phyloP scores from a whole-genome alignment of 1,140 invertebrate species.

The Pseudoatta argentina region DNA sequence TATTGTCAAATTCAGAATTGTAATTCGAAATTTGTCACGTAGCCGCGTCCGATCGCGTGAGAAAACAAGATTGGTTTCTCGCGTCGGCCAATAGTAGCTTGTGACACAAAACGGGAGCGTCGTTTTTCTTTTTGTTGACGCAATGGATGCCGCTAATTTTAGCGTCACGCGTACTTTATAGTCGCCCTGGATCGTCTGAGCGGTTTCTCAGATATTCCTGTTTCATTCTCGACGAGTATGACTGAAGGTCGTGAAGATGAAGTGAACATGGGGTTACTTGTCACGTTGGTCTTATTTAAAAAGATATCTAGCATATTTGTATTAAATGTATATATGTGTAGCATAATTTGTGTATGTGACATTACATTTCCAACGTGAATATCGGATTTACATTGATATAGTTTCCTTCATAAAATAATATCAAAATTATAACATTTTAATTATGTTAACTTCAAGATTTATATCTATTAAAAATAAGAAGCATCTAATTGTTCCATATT shows the following conservation, averaged over 20 bases:
- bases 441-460: background rate
- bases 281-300: constrained; percentile 9
- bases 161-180: constrained; percentile 73
- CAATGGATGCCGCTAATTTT: constrained; percentile 77
- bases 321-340: background rate
- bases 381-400: background rate
- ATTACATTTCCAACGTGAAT: background rate
- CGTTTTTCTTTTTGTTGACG: constrained; percentile 79
- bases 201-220: constrained; percentile 72
- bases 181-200: constrained; percentile 73
- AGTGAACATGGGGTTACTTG: constrained; percentile 53
- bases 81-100: constrained; percentile 65
- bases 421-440: background rate
- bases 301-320: background rate
- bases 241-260: constrained; percentile 70
- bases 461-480: background rate
- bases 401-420: background rate
- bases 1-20: background rate
- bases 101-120: constrained; percentile 72
- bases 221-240: constrained; percentile 71
- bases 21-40: constrained; percentile 21
- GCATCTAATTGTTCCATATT: background rate
- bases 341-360: background rate
- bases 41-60: constrained; percentile 36
- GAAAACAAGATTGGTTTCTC: constrained; percentile 58